Evolutionary conservation across 1,140 invertebrate genomes (phyloP).

Genomic region (Teleogryllus occipitalis): DNA sequence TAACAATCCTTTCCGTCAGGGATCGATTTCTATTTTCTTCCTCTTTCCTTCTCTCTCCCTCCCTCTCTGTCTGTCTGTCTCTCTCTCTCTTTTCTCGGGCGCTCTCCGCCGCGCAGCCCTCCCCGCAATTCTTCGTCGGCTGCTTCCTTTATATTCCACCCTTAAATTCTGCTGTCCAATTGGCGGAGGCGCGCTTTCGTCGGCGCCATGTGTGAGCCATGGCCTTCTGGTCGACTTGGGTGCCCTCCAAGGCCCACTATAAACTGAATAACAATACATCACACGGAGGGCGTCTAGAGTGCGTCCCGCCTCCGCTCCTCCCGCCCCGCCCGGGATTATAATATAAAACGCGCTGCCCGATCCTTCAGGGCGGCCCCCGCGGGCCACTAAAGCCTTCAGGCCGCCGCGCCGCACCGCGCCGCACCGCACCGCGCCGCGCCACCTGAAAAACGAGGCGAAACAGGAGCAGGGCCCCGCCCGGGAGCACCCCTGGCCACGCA

Average conservation of each 20-base stretch:
- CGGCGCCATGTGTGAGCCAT: constrained; percentile 2
- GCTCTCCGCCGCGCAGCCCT: background rate
- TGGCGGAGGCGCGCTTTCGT: background rate
- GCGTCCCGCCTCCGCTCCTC: too few relatives aligned
- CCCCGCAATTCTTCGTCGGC: background rate
- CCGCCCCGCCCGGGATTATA: too few relatives aligned
- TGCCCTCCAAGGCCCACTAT: background rate
- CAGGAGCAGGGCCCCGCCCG: too few relatives aligned
- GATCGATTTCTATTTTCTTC: background rate
- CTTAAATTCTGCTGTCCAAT: background rate
- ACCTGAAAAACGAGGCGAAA: too few relatives aligned
- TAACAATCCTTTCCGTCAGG: background rate
- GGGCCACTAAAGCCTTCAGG: too few relatives aligned
- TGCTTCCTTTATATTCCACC: background rate
- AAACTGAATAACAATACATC: constrained; percentile 5
- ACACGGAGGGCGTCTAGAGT: background rate
- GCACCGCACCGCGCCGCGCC: too few relatives aligned
- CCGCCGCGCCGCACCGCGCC: too few relatives aligned
- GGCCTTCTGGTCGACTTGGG: constrained; percentile 2
- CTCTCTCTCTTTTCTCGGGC: background rate
- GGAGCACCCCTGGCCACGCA: too few relatives aligned
- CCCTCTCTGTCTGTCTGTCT: background rate
- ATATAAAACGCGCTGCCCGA: too few relatives aligned
- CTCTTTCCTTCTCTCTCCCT: background rate
- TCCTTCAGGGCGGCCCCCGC: too few relatives aligned